These are phyloP conservation scores for Meloidogyne exigua DNA, from an alignment of 1,140 invertebrate species.

Conservation along the genomic window DNA sequence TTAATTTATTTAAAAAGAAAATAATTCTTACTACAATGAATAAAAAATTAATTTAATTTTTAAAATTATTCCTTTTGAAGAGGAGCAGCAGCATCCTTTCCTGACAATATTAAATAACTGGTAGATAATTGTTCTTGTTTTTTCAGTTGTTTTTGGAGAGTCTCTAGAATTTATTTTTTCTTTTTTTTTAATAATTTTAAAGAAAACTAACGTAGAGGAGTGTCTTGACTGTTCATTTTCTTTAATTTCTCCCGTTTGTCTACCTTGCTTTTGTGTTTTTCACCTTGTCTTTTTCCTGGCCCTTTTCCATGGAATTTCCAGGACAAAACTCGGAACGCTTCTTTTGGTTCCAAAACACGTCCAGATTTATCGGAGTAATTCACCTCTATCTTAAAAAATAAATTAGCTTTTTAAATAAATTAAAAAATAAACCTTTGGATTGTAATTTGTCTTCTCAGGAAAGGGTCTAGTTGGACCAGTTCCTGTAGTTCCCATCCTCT, in stretches of 20 bases:
- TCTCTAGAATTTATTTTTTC: constrained; percentile 66
- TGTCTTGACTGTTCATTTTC: constrained; percentile 73
- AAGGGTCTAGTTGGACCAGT: constrained; percentile 82
- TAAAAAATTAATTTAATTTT: neutral
- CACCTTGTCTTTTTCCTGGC: constrained; percentile 95
- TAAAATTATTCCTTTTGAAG: constrained; percentile 36
- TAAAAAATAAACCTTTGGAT: constrained; percentile 72
- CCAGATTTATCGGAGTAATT: constrained; percentile 97
- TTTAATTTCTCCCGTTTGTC: constrained; percentile 95
- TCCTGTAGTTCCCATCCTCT: constrained; percentile 73
- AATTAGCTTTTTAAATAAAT: neutral
- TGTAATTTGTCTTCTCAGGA: constrained; percentile 86
- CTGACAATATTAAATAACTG: constrained; percentile 88
- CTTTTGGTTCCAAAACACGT: constrained; percentile 82
- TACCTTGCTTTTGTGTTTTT: constrained; percentile 90
- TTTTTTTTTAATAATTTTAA: neutral
- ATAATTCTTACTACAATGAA: no score
- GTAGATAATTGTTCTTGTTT: constrained; percentile 95
- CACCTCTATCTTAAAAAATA: constrained; percentile 73
- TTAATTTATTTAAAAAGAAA: no score
- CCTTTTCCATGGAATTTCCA: constrained; percentile 91
- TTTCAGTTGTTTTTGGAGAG: constrained; percentile 85
- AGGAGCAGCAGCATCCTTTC: constrained; percentile 63
- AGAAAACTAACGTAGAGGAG: constrained; percentile 73
- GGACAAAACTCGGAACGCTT: constrained; percentile 76